Evolutionary conservation across 2,888 invertebrate genomes (phyloP), one percentile per base, ranked within the genome.

Genomic region (Eupithecia insigniata): DNA sequence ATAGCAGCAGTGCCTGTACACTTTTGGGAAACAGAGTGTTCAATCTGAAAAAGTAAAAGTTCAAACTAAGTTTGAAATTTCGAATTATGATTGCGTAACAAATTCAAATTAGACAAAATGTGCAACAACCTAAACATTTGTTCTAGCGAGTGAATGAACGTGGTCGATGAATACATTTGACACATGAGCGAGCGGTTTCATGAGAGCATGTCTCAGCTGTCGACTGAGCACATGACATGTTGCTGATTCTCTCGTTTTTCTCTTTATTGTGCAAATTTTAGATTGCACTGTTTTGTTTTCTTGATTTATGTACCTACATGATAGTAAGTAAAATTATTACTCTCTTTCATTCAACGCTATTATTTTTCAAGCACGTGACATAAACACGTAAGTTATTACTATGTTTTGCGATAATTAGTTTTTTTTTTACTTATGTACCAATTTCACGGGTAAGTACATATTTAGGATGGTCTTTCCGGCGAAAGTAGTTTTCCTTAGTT

Each of bases 171-270:
- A 86, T 60, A 60, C 18, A 83, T 85, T 86, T 84, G 75, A 77
- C 81, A 85, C 81, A 82, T 82, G 81, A 83, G 77, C 80, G 78
- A 76, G 66, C 79, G 72, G 77, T 84, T 84, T 81, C 75, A 72
- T 74, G 58, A 65, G 65, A 58, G 12, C 55, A 55, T 65, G 60
- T 30, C 60, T 46, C 55, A 5, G 55, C 55, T 55, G 55, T 26
- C 26, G 22, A 55, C 55, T 55, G 55, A 55, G 26, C 55, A 55
- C 26, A 55, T 55, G 70, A 66, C 66, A 66, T 66, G 58, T 70
- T 66, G 66, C 12, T 46, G 51, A 51, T n/a, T 30, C 12, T 46
- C 46, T 60, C 8, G 28, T 60, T 60, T 60, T 60, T 60, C 18
- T 60, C 30, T 28, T 28, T 22, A 28, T 30, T 28, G 30, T 60